Evolutionary conservation across 2,888 invertebrate genomes (phyloP).

Genomic region (Ryuthela nishihirai): DNA sequence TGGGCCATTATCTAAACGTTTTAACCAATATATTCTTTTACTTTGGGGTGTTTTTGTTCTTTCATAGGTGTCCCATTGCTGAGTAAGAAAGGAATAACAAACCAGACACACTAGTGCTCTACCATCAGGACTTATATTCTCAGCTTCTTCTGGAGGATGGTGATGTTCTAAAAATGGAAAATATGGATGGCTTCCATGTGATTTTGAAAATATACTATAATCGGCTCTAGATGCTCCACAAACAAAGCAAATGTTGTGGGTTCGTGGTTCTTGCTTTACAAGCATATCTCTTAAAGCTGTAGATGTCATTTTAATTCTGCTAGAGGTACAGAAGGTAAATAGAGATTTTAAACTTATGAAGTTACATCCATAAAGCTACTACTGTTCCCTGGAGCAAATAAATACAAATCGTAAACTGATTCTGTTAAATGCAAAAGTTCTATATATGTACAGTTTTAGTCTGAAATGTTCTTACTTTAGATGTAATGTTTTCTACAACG

Average conservation of each 20-base stretch:
- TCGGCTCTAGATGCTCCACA: constrained; percentile 23
- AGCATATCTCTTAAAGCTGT: constrained; percentile 28
- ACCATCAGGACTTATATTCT: constrained; percentile 48
- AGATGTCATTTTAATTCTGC: constrained; percentile 14
- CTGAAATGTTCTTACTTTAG: too few relatives aligned
- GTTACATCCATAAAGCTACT: too few relatives aligned
- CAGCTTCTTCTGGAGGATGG: constrained; percentile 71
- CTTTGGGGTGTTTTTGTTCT: constrained; percentile 76
- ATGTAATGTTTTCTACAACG: too few relatives aligned
- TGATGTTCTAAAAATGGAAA: constrained; percentile 90
- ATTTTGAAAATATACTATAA: constrained; percentile 24
- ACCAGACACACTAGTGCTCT: constrained; percentile 72
- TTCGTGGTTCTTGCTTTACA: constrained; percentile 26
- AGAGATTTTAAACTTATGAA: too few relatives aligned
- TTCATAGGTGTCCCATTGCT: constrained; percentile 91
- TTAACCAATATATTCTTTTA: constrained; percentile 87
- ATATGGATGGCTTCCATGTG: constrained; percentile 57
- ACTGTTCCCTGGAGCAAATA: too few relatives aligned
- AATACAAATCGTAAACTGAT: too few relatives aligned
- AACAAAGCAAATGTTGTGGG: constrained; percentile 17
- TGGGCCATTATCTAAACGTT: constrained; percentile 82
- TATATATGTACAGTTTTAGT: too few relatives aligned
- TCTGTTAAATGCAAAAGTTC: too few relatives aligned
- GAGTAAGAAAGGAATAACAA: constrained; percentile 77
- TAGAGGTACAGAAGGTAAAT: too few relatives aligned